These are phyloP conservation scores for Morbakka virulenta DNA, from an alignment of 30 jellyfish, hydroid and myxozoan species.

Conservation along the genomic window DNA sequence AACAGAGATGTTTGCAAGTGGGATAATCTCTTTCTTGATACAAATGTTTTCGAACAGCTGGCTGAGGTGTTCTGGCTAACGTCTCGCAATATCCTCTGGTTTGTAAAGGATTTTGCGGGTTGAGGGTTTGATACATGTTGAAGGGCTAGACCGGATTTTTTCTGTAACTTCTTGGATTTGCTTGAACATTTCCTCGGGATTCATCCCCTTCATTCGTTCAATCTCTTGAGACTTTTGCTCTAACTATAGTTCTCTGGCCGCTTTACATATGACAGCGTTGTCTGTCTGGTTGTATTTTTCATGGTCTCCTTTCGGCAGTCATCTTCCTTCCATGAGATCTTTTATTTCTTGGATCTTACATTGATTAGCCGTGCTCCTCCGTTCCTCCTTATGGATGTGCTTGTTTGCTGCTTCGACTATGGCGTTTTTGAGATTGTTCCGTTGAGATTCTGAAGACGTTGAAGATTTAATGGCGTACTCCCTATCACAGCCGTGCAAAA, in stretches of 20 bases:
- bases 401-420: no score
- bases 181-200: not conserved
- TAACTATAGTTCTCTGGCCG: not conserved
- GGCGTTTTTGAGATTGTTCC: no score
- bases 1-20: not conserved
- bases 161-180: not conserved
- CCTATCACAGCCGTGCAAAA: no score
- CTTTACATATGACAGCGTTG: no score
- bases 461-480: no score
- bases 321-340: no score
- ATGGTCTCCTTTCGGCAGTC: no score
- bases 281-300: no score
- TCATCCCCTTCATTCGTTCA: not conserved
- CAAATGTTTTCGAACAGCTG: not conserved
- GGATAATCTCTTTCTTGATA: not conserved
- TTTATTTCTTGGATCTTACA: no score
- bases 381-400: no score
- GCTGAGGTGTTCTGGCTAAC: not conserved
- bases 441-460: no score
- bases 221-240: not conserved
- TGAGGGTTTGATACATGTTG: slow-evolving; percentile 5
- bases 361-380: no score
- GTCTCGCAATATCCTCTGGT: slow-evolving; percentile 4
- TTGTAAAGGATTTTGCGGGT: not conserved
- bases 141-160: not conserved